These are phyloP conservation scores for Limanda limanda DNA, from an alignment of 2,113 vertebrate genomes.

Conservation along the genomic window DNA sequence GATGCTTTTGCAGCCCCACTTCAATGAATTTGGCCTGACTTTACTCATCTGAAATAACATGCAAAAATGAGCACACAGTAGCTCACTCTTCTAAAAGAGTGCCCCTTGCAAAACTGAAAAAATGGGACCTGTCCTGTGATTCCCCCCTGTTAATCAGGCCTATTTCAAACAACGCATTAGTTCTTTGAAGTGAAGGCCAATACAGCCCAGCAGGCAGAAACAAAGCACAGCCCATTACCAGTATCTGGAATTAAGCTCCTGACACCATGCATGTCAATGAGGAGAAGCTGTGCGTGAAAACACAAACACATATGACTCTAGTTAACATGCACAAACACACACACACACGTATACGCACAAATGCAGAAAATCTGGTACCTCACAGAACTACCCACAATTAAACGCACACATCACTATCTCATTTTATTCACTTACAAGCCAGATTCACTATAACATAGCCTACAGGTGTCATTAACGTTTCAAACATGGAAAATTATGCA, in stretches of 20 bases:
- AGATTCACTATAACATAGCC: slow-evolving; percentile 55
- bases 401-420: slow-evolving; percentile 21
- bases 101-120: neutral
- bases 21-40: neutral
- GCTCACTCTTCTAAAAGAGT: neutral
- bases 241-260: slow-evolving; percentile 49
- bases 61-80: neutral
- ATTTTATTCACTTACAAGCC: slow-evolving; percentile 48
- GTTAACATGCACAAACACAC: neutral
- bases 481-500: slow-evolving; percentile 68
- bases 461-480: slow-evolving; percentile 74
- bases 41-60: neutral
- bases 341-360: slow-evolving; percentile 13
- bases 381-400: slow-evolving; percentile 40
- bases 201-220: slow-evolving; percentile 56
- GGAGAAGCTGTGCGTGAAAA: slow-evolving; percentile 23
- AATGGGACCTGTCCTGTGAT: neutral
- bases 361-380: slow-evolving; percentile 4
- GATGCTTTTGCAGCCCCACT: neutral
- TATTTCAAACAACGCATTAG: slow-evolving; percentile 33
- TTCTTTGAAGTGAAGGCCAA: slow-evolving; percentile 15
- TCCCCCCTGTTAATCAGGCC: neutral
- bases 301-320: slow-evolving; percentile 3
- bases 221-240: slow-evolving; percentile 42
- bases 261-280: slow-evolving; percentile 62